phyloP scores from a whole-genome alignment of 2,888 invertebrate species.

The Achlya flavicornis region DNA sequence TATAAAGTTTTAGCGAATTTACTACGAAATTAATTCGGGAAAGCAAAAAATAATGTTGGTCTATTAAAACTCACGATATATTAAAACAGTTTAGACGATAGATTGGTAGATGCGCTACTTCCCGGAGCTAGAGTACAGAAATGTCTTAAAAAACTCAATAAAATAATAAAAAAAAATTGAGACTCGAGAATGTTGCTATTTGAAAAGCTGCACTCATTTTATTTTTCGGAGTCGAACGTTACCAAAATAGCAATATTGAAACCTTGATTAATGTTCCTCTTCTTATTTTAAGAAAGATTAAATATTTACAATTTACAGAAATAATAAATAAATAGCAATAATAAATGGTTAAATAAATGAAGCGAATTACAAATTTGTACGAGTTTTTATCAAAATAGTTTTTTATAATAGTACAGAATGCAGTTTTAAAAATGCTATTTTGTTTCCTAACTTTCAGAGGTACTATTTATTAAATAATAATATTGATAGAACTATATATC shows the following conservation, averaged over 20 bases:
- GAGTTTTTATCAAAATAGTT: constrained; percentile 83
- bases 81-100: constrained; percentile 74
- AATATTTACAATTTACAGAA: constrained; percentile 83
- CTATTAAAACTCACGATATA: constrained; percentile 56
- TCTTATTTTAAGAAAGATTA: constrained; percentile 83
- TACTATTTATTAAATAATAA: constrained; percentile 85
- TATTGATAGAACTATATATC: constrained; percentile 86
- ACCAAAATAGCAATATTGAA: constrained; percentile 81
- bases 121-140: constrained; percentile 71
- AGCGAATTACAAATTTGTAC: constrained; percentile 81
- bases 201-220: constrained; percentile 83
- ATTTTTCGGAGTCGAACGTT: constrained; percentile 75
- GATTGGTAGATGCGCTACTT: constrained; percentile 83
- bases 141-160: constrained; percentile 51
- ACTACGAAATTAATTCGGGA: constrained; percentile 49
- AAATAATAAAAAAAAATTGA: constrained; percentile 53
- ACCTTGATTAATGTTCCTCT: constrained; percentile 84
- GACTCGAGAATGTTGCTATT: constrained; percentile 74
- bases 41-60: constrained; percentile 51
- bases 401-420: constrained; percentile 79
- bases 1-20: constrained; percentile 60
- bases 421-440: constrained; percentile 78
- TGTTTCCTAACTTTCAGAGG: constrained; percentile 85
- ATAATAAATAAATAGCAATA: constrained; percentile 75
- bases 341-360: constrained; percentile 71